phyloP scores from a whole-genome alignment of 2,113 vertebrate species.

The Mustela nigripes region DNA sequence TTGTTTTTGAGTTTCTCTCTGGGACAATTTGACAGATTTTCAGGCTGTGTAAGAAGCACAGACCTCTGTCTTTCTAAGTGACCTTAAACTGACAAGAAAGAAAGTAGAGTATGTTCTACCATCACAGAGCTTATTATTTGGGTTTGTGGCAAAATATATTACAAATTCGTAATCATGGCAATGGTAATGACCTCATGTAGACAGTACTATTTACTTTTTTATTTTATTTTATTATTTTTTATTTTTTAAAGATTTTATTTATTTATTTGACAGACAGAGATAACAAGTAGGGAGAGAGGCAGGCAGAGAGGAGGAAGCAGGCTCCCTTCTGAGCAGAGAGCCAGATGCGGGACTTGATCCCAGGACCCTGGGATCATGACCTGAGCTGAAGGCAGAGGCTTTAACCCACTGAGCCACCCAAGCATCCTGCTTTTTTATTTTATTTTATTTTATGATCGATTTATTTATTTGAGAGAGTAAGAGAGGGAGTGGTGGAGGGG shows the following conservation, averaged over 20 bases:
- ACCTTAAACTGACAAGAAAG: background rate
- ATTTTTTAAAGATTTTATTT: background rate
- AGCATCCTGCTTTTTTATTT: background rate
- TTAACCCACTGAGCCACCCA: too few species aligned
- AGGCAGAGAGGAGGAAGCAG: too few species aligned
- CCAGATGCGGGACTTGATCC: too few species aligned
- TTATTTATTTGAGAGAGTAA: background rate
- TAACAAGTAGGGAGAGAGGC: too few species aligned
- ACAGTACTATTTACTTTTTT: background rate
- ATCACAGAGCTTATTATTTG: background rate
- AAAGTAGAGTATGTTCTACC: background rate
- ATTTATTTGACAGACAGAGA: too few species aligned
- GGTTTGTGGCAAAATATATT: conserved; percentile 8
- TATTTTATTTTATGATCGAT: background rate
- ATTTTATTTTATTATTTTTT: background rate
- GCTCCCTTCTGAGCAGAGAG: too few species aligned
- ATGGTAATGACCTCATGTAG: background rate
- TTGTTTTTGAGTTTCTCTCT: conserved; percentile 39
- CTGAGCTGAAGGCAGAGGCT: too few species aligned
- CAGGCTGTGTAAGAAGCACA: background rate
- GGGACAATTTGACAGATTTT: conserved; percentile 51
- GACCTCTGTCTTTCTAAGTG: conserved; percentile 8
- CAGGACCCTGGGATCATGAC: too few species aligned
- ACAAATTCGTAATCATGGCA: conserved; percentile 32
- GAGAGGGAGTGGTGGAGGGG: background rate